Percentiles rank a stretch among this genome's conserved stretches.
phyloP scores from a whole-genome alignment of 1,140 invertebrate species.

The Solen grandis region DNA sequence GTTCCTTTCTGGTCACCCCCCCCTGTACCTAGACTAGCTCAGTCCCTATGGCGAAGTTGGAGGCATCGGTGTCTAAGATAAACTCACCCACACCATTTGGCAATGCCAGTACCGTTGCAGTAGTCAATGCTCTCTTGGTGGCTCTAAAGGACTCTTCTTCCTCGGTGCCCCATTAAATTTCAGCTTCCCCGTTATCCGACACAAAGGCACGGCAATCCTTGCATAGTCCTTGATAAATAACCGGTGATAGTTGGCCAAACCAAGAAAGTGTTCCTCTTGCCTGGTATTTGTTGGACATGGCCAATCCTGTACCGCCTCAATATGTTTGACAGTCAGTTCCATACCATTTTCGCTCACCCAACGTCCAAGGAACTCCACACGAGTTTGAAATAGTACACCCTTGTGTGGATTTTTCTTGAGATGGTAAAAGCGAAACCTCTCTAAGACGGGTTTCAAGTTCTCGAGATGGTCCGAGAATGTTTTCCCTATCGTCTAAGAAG shows the following conservation, averaged over 20 bases:
- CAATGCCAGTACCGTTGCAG: constrained; percentile 46
- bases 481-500: constrained; percentile 1
- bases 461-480: constrained; percentile 7
- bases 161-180: constrained; percentile 50
- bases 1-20: constrained; percentile 33
- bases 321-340: neutral
- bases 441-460: constrained; percentile 10
- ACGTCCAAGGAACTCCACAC: constrained; percentile 28
- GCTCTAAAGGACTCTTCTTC: constrained; percentile 39
- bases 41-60: neutral
- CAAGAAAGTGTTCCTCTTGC: neutral
- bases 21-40: constrained; percentile 38
- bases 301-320: neutral
- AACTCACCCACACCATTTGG: constrained; percentile 19
- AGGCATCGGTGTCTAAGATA: constrained; percentile 35
- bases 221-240: constrained; percentile 56
- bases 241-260: constrained; percentile 53
- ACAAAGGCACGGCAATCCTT: constrained; percentile 47
- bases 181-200: constrained; percentile 51
- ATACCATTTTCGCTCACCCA: constrained; percentile 16
- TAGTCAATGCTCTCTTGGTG: constrained; percentile 38
- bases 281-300: neutral
- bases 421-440: constrained; percentile 8
- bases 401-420: constrained; percentile 35
- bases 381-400: constrained; percentile 2